These are phyloP conservation scores for Halcyon smyrnensis DNA, from an alignment of 2,797 vertebrate genomes.

Conservation along the genomic window DNA sequence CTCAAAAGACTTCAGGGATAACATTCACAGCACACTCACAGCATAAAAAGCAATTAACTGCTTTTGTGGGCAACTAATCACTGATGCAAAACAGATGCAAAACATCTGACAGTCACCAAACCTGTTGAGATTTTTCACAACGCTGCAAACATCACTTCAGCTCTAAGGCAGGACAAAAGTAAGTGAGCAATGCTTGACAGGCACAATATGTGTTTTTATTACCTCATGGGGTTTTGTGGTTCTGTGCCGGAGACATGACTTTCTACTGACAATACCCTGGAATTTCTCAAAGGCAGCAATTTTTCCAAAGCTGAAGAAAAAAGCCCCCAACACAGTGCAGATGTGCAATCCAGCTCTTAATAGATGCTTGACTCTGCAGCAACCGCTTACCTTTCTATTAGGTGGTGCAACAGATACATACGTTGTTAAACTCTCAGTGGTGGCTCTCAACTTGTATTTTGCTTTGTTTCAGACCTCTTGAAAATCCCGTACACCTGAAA, in stretches of 20 bases:
- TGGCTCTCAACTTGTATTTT: not conserved
- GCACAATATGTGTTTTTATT: not conserved
- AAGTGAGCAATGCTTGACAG: not conserved
- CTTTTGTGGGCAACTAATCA: constrained; percentile 1
- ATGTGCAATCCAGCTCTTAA: not conserved
- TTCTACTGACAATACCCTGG: constrained; percentile 1
- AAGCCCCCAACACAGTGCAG: not conserved
- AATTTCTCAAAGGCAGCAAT: constrained; percentile 18
- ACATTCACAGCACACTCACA: not conserved
- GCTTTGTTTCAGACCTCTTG: not conserved
- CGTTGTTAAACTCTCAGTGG: not conserved
- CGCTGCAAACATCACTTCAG: not conserved
- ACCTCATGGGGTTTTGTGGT: constrained; percentile 9
- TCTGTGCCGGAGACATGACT: constrained; percentile 3
- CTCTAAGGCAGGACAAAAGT: not conserved
- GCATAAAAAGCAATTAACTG: not conserved
- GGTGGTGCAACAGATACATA: not conserved
- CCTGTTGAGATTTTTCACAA: not conserved
- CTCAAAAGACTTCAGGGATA: not conserved
- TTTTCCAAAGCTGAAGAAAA: not conserved
- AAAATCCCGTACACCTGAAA: not conserved
- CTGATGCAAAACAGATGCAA: constrained; percentile 2
- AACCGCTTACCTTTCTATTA: not conserved
- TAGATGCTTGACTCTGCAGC: not conserved
- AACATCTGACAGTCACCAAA: constrained; percentile 4